Evolutionary conservation across 2,113 vertebrate genomes (phyloP), one percentile per base, ranked within the genome.

Genomic region (Propithecus coquereli): DNA sequence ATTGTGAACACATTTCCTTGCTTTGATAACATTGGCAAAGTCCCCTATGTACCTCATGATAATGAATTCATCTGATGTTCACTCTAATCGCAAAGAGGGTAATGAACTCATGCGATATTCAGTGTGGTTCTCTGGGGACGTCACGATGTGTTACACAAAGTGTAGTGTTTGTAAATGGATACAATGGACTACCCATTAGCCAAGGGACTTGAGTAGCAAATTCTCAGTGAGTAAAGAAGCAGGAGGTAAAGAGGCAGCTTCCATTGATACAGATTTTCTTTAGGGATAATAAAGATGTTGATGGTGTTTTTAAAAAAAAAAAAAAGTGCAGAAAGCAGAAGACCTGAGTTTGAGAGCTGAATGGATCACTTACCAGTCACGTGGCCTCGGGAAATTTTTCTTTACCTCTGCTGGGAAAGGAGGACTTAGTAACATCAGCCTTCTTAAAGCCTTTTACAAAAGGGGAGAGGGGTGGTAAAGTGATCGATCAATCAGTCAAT

Each of bases 11-110:
- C 50, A 66, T 88, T 87, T 96, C 52, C 80, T 96, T 93, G n/a
- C 96, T 98, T 96, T 97, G 92, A 95, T 97, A 97, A 97, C 90
- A 89, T 66, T 97, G 92, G 74, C 20, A 0, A 94, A 20, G 8
- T 93, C 82, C 94, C 87, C 0, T 90, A 85, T 80, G 93, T 96
- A 89, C 97, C 52, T 97, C 16, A 0, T 43, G 43, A 47, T 97
- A 98, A 98, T 97, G 80, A 98, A 98, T 98, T 97, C 90, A 97
- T 98, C 96, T 96, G 87, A 96, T 80, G 86, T 98, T 98, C 97
- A 94, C 92, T 90, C 54, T 97, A 98, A 98, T 95, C 96, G 37
- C 90, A 91, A 82, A 95, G 91, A 95, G 95, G 90, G 98, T 98
- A 98, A 98, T 98, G 96, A 98, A 95, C 90, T 98, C 85, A 40